phyloP scores from a whole-genome alignment of 2,797 vertebrate genomes.

The Myripristis jacobus region DNA sequence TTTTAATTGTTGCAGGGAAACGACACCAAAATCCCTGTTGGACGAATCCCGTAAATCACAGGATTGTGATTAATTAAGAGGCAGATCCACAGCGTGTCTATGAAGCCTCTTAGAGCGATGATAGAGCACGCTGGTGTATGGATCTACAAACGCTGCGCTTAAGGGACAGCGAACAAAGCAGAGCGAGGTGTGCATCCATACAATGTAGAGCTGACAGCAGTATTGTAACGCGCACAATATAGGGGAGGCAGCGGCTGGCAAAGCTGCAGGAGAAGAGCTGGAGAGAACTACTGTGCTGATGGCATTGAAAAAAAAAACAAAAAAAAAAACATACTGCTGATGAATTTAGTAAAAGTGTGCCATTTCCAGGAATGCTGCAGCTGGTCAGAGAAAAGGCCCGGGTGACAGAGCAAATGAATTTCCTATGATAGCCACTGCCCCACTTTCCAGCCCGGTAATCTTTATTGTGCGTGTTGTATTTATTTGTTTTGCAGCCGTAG shows the following conservation, averaged over 20 bases:
- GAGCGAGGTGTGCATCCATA: slow-evolving; percentile 5
- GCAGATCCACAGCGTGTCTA: slow-evolving; percentile 44
- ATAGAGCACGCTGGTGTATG: slow-evolving; percentile 45
- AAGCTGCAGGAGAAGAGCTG: slow-evolving; percentile 10
- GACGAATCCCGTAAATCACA: slow-evolving; percentile 46
- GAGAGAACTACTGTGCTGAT: background rate
- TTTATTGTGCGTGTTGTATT: slow-evolving; percentile 16
- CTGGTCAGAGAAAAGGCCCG: background rate
- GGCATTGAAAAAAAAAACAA: slow-evolving; percentile 21
- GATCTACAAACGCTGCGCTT: slow-evolving; percentile 15
- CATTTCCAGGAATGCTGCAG: slow-evolving; percentile 48
- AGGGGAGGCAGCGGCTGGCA: slow-evolving; percentile 1
- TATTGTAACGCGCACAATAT: slow-evolving; percentile 12
- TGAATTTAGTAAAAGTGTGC: slow-evolving; percentile 23
- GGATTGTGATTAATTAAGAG: slow-evolving; percentile 71
- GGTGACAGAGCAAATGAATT: slow-evolving; percentile 29
- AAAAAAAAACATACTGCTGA: slow-evolving; percentile 11
- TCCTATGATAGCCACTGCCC: slow-evolving; percentile 15
- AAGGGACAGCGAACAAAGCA: slow-evolving; percentile 18
- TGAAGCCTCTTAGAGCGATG: slow-evolving; percentile 42
- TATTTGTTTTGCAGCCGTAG: slow-evolving; percentile 37
- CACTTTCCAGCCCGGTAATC: slow-evolving; percentile 45
- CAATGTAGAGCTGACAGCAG: slow-evolving; percentile 12
- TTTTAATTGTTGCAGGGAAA: slow-evolving; percentile 40
- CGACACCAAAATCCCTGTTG: slow-evolving; percentile 19